Percentiles rank a stretch among this genome's conserved stretches.
Evolutionary conservation across 2,113 vertebrate genomes (phyloP).

Genomic region (Serinus canaria): DNA sequence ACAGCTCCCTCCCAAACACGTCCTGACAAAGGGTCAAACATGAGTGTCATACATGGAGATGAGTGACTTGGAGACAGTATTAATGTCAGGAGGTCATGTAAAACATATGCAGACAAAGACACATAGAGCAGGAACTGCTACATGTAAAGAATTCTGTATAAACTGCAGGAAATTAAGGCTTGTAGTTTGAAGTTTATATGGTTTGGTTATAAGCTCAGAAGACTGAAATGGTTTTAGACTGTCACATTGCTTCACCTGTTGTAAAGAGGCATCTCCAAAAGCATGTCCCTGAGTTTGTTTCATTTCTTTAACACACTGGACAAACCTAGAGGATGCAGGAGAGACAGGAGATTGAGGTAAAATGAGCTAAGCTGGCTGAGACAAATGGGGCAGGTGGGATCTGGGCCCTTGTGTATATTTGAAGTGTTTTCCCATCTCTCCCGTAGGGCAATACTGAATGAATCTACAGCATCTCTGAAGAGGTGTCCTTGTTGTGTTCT

Average conservation of each 20-base stretch:
- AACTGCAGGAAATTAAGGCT: background rate
- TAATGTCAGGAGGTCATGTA: background rate
- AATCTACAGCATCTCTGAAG: background rate
- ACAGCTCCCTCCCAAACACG: background rate
- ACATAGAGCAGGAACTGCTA: background rate
- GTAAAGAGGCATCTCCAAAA: background rate
- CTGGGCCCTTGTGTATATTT: background rate
- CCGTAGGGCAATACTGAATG: fast-evolving
- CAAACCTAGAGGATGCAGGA: background rate
- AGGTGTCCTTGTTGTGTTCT: background rate
- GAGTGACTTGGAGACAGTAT: background rate
- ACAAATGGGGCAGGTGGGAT: background rate
- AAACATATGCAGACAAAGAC: background rate
- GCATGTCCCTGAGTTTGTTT: background rate
- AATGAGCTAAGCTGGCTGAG: background rate
- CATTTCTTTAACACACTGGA: background rate
- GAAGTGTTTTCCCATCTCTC: background rate
- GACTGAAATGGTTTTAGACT: background rate
- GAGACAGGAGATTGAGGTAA: background rate
- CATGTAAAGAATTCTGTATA: background rate
- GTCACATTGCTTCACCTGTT: background rate
- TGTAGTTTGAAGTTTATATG: background rate
- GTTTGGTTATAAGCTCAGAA: background rate
- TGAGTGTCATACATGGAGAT: background rate
- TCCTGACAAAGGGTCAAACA: background rate